Percentiles rank a stretch among this genome's conserved stretches.
Conservation (phyloP, 2,797 vertebrate genomes). For the Catharus ustulatus region DNA sequence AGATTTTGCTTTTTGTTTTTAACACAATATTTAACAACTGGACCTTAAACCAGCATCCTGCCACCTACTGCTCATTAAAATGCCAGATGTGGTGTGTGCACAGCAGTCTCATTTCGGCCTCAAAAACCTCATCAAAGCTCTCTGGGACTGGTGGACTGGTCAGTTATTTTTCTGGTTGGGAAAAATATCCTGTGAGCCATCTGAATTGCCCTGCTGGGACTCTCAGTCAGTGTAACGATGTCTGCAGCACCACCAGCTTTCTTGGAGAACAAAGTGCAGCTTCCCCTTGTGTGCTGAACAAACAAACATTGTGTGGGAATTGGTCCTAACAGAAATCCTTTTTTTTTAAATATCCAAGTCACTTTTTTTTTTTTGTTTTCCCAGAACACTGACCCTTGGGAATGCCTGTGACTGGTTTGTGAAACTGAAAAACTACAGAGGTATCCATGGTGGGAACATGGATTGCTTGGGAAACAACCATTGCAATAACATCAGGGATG, state of each 20-base stretch:
- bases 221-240: rapidly evolving
- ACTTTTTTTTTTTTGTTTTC: background rate
- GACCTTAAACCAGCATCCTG: background rate
- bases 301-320: slow-evolving; percentile 9
- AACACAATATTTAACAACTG: background rate
- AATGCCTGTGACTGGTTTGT: background rate
- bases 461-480: background rate
- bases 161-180: background rate
- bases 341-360: background rate
- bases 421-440: background rate
- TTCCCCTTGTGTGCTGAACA: background rate
- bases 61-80: background rate
- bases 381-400: background rate
- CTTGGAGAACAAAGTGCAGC: slow-evolving; percentile 21
- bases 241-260: background rate
- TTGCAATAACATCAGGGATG: background rate
- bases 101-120: background rate
- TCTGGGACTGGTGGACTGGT: background rate
- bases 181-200: background rate
- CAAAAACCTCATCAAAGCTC: background rate
- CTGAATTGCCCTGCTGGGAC: background rate
- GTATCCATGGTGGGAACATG: background rate
- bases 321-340: background rate
- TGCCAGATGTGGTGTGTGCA: background rate
- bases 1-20: background rate